phyloP scores from a whole-genome alignment of 2,113 vertebrate species.

The Macquaria australasica region DNA sequence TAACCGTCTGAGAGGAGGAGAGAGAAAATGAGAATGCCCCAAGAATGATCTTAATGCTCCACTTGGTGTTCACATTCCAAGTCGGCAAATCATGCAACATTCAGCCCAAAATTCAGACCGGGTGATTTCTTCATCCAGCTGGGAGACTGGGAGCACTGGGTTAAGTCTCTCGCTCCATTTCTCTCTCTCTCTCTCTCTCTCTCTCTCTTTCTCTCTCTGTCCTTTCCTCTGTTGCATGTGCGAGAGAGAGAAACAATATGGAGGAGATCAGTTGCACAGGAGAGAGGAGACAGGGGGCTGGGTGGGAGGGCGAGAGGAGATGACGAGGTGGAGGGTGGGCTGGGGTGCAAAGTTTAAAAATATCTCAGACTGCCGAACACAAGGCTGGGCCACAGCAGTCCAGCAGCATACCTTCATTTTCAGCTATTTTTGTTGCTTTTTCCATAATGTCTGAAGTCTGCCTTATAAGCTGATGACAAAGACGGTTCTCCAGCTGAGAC shows the following conservation, averaged over 20 bases:
- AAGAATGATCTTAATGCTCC: slow-evolving; percentile 77
- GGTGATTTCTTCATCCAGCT: slow-evolving; percentile 56
- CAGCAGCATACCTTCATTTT: slow-evolving; percentile 75
- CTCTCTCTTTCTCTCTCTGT: background rate
- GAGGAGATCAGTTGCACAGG: slow-evolving; percentile 54
- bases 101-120: slow-evolving; percentile 50
- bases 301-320: slow-evolving; percentile 58
- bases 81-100: slow-evolving; percentile 72
- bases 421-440: slow-evolving; percentile 81
- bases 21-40: slow-evolving; percentile 65
- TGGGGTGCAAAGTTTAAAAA: slow-evolving; percentile 78
- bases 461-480: slow-evolving; percentile 83
- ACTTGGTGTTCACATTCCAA: slow-evolving; percentile 81
- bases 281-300: slow-evolving; percentile 49
- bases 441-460: slow-evolving; percentile 79
- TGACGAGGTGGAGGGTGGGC: slow-evolving; percentile 65
- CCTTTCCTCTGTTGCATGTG: slow-evolving; percentile 26
- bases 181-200: slow-evolving; percentile 2
- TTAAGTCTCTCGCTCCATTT: background rate
- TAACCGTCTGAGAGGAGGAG: slow-evolving; percentile 40
- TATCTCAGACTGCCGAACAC: slow-evolving; percentile 71
- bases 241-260: slow-evolving; percentile 63
- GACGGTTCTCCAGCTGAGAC: slow-evolving; percentile 50
- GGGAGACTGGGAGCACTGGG: slow-evolving; percentile 48
- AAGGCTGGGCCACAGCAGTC: slow-evolving; percentile 58